phyloP scores from a whole-genome alignment of 1,140 invertebrate genomes.

The Oedothorax gibbosus region DNA sequence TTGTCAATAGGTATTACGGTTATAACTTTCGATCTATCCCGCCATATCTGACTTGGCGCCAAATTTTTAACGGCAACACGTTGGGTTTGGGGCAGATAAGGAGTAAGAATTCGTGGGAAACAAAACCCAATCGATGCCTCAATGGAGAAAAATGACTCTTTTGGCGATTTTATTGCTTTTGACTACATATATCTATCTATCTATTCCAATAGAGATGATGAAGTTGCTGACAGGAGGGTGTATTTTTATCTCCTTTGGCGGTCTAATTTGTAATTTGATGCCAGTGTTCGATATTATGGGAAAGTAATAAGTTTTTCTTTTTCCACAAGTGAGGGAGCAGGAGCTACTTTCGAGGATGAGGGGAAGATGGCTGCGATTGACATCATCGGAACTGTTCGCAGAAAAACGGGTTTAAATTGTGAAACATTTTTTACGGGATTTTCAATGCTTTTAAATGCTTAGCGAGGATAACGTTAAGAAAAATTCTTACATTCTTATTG shows the following conservation, averaged over 20 bases:
- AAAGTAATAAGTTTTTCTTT: slow-evolving; percentile 59
- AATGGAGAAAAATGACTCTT: slow-evolving; percentile 60
- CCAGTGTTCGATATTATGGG: slow-evolving; percentile 58
- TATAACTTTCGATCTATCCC: slow-evolving; percentile 58
- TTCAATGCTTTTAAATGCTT: too few relatives aligned
- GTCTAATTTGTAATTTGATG: slow-evolving; percentile 60
- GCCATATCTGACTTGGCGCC: slow-evolving; percentile 55
- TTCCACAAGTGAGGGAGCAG: not conserved
- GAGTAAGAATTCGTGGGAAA: slow-evolving; percentile 57
- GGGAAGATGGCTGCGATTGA: too few relatives aligned
- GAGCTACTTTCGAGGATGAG: too few relatives aligned
- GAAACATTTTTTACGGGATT: too few relatives aligned
- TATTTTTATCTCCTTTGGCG: slow-evolving; percentile 52
- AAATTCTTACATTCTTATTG: too few relatives aligned
- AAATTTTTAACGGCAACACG: slow-evolving; percentile 60
- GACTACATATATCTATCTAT: slow-evolving; percentile 48
- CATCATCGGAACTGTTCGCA: too few relatives aligned
- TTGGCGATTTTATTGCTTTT: slow-evolving; percentile 57
- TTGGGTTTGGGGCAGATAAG: slow-evolving; percentile 48
- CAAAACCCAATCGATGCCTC: slow-evolving; percentile 53
- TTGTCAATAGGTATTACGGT: slow-evolving; percentile 59
- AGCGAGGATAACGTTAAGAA: too few relatives aligned
- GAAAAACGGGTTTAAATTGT: too few relatives aligned
- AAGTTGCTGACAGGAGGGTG: slow-evolving; percentile 53
- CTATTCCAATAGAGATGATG: slow-evolving; percentile 59